A percentile compares a stretch with the other conserved stretches of the same genome.
Evolutionary conservation across 2,797 vertebrate genomes (phyloP).

Genomic region (Mus caroli): DNA sequence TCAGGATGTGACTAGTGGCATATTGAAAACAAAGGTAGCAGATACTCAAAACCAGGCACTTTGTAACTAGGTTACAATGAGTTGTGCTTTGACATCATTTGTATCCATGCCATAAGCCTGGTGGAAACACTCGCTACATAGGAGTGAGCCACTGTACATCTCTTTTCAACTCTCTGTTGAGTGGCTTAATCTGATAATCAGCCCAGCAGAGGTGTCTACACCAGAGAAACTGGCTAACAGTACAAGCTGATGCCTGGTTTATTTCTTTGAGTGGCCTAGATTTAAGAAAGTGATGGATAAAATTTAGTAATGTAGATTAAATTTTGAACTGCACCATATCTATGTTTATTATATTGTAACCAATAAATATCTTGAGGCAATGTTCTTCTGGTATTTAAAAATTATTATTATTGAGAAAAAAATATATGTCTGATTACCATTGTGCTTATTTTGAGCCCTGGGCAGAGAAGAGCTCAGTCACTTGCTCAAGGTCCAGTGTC

Average conservation of each 20-base stretch:
- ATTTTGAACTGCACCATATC: background rate
- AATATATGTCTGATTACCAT: background rate
- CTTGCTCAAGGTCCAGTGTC: background rate
- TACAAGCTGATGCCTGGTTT: background rate
- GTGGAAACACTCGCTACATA: background rate
- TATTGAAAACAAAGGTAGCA: background rate
- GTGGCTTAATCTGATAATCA: background rate
- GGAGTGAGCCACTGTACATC: fast-evolving
- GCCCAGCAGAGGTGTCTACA: background rate
- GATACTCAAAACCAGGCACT: background rate
- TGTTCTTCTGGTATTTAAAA: slow-evolving; percentile 15
- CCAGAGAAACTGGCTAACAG: background rate
- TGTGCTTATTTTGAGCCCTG: background rate
- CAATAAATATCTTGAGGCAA: background rate
- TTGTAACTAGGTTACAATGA: background rate
- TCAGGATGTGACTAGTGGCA: background rate
- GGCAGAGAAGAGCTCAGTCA: background rate
- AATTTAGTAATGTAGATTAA: background rate
- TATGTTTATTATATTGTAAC: background rate
- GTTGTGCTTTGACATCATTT: background rate
- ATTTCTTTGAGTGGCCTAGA: background rate
- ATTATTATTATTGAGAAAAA: slow-evolving; percentile 31
- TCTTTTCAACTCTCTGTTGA: background rate
- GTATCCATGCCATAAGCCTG: fast-evolving
- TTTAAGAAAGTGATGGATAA: slow-evolving; percentile 12